Conservation (phyloP, 2,888 invertebrate species). For the Smittia aterrima region DNA sequence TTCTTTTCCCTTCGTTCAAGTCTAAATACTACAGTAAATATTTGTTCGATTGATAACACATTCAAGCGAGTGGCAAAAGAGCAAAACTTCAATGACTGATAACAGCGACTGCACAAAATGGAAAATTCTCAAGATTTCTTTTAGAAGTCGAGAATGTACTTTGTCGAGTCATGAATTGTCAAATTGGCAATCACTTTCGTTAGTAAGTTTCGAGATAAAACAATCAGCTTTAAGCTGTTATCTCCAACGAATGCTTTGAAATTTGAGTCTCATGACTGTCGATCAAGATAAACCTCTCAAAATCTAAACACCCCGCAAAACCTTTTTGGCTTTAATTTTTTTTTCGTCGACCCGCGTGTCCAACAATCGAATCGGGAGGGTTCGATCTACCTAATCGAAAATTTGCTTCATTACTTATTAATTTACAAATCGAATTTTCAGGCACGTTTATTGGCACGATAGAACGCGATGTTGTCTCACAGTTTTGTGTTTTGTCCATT, state of each 20-base stretch:
- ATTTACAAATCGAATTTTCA: constrained; percentile 40
- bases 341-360: background rate
- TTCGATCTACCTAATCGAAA: constrained; percentile 34
- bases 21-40: constrained; percentile 25
- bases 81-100: constrained; percentile 2
- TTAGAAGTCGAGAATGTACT: background rate
- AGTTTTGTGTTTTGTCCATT: constrained; percentile 41
- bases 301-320: background rate
- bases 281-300: background rate
- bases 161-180: no score
- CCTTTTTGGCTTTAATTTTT: background rate
- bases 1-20: background rate
- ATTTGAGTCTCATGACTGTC: background rate
- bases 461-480: constrained; percentile 32
- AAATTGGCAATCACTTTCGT: no score
- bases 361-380: constrained; percentile 14
- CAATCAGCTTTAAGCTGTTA: no score
- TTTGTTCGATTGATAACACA: constrained; percentile 37
- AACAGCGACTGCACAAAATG: background rate
- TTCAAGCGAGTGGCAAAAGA: background rate
- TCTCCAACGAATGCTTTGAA: no score
- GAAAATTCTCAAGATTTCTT: background rate
- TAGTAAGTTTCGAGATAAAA: no score
- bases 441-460: constrained; percentile 36
- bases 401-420: constrained; percentile 41